Base-by-base conservation (phyloP, 2,113 vertebrate genomes). In the Phoxinus phoxinus region DNA sequence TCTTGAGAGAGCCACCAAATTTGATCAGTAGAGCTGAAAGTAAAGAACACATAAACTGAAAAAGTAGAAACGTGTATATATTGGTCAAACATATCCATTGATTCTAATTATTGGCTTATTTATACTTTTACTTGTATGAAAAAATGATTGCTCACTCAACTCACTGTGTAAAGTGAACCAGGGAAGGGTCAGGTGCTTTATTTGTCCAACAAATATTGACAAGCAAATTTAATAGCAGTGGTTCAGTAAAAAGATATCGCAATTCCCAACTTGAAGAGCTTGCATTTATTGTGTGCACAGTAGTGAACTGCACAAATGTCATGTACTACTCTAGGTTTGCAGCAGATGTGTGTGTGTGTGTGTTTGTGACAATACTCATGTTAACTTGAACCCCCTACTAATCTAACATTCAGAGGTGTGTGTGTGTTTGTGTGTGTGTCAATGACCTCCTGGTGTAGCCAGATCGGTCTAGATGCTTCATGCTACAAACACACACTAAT, bases 401-500 rank as follows among this genome's bases (percentile, higher is more conserved):
- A 27, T 73, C 71, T 46, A 73, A 73, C 71, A 73, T 73, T 73
- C 37, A 46, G 37, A 73, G 23, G 37, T 35, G 63, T 67, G 65
- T 53, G 27, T 19, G 63, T 65, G 8, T 21, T 1, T 44, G 11
- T 10, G 53, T 12, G 35, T 19, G 35, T 41, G n/a, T 15, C 3
- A 25, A 17, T 75, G 79, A 76, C 35, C 32, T 87, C 53, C 77
- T 23, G 58, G 2, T 71, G 35, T 41, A 53, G 56, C 46, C 56
- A 53, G 30, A 56, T 87, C 53, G 53, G 84, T 84, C 58, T 81
- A 44, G 51, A 65, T 81, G 41, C 59, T 65, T 81, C 21, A 63
- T 81, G 37, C 59, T 81, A 48, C 79, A 48, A 48, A 67, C 79
- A 79, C 76, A 81, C 58, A 65, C 79, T 48, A 81, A 81, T 81